Conservation (phyloP, 2,797 vertebrate genomes). For the Gymnoscopelus microlampas region DNA sequence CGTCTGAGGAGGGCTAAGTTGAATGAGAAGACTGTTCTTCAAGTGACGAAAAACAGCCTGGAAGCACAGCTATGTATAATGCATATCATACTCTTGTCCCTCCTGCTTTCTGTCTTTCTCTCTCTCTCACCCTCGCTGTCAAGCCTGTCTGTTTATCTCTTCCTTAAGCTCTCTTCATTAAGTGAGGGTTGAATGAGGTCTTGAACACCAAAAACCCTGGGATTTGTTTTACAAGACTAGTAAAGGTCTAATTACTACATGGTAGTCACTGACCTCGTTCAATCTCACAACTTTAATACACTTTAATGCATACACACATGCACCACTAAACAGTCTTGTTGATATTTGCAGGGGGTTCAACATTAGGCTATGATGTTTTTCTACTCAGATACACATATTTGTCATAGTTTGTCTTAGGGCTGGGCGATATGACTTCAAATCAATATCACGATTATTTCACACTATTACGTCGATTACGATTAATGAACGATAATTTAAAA, state of each 20-base stretch:
- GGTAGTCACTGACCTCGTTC: slow-evolving; percentile 24
- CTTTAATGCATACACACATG: background rate
- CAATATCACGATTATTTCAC: no score
- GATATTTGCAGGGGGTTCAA: background rate
- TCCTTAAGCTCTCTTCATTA: slow-evolving; percentile 3
- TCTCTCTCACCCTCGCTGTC: slow-evolving; percentile 5
- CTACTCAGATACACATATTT: no score
- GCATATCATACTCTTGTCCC: slow-evolving; percentile 7
- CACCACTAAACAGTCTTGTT: background rate
- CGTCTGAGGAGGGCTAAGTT: background rate
- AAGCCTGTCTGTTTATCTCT: no score
- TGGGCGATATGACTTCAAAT: no score
- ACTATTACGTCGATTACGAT: no score
- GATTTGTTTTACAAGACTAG: slow-evolving; percentile 25
- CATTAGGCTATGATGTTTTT: background rate
- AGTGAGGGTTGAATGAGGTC: background rate
- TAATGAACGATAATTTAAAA: no score
- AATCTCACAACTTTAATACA: slow-evolving; percentile 11
- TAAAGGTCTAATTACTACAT: slow-evolving; percentile 50
- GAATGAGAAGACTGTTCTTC: background rate
- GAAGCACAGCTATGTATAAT: background rate
- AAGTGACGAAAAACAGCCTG: slow-evolving; percentile 6
- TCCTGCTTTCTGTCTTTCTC: background rate
- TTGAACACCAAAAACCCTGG: slow-evolving; percentile 17
- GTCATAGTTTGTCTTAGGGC: no score